These are phyloP conservation scores for Malurus splendens DNA, from an alignment of 2,797 vertebrate species.

Conservation along the genomic window DNA sequence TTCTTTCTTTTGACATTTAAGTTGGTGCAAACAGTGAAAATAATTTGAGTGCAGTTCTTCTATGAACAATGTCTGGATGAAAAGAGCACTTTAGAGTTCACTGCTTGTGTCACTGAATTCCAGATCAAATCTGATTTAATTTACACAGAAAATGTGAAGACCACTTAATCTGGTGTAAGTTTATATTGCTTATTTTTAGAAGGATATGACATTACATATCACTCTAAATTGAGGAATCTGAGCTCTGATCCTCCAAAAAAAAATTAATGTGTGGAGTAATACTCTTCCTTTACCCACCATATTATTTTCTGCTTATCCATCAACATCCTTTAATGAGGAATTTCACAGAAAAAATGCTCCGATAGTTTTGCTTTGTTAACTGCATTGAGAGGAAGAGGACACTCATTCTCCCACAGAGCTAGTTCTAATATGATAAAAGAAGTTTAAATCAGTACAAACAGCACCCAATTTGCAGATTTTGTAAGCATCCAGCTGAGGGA, in stretches of 20 bases:
- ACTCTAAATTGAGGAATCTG: neutral
- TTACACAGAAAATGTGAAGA: neutral
- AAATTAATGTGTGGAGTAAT: neutral
- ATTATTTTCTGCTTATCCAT: neutral
- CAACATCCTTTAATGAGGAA: neutral
- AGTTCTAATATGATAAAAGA: neutral
- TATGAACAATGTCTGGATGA: neutral
- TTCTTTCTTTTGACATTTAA: constrained; percentile 14
- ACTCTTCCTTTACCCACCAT: neutral
- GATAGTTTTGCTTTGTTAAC: neutral
- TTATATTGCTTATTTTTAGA: constrained; percentile 10
- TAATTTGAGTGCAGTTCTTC: neutral
- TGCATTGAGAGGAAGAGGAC: neutral
- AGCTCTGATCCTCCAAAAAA: neutral
- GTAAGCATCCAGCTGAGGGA: neutral
- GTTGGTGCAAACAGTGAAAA: neutral
- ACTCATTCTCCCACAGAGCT: neutral
- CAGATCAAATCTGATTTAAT: constrained; percentile 7
- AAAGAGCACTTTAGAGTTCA: constrained; percentile 16
- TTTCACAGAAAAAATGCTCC: neutral
- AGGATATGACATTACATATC: neutral
- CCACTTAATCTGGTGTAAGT: neutral
- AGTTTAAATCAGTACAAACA: neutral
- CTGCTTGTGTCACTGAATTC: constrained; percentile 17
- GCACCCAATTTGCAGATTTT: neutral